Evolutionary conservation across 2,797 vertebrate species (phyloP), one percentile per base, ranked within the genome.

Genomic region (Acanthurus tractus): DNA sequence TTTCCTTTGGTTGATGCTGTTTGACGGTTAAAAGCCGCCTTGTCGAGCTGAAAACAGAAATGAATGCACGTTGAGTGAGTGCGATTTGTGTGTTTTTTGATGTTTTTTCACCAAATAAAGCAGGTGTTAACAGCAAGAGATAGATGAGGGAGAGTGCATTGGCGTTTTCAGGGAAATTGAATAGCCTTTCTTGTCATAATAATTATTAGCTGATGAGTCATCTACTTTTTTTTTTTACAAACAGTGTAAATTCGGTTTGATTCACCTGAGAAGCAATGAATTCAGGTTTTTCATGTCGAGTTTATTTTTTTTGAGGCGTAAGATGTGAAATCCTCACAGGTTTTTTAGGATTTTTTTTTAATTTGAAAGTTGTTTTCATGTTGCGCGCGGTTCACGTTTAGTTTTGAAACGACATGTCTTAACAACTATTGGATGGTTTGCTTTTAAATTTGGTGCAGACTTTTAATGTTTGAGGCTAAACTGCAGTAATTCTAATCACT

Each of bases 91-190:
- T 38, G 52, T 45, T 45, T 78, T 84, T 86, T 90, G 59, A 82
- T 91, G 81, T 57, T 87, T 89, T 70, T 48, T 23, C 57, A 29
- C 82, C 72, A 72, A 93, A 89, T 83, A 81, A 91, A 86, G 72
- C 86, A 91, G 91, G 87, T 90, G 88, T 90, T 91, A 93, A 89
- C 84, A 89, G 84, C 69, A 59, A 85, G 78, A 81, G 82, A 86
- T 71, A 81, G 81, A 59, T 50, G 46, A 70, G 63, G 73, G 68
- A 72, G 78, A 63, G 44, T 29, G 67, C 46, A 29, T 49, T 49
- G 56, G 25, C 58, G 54, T 77, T 79, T 73, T 46, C 29, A 29
- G 63, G 63, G 63, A 59, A 85, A 86, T 86, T 76, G 22, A 84
- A 86, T 82, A 78, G 79, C 52, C 54, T 78, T 82, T 86, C 67